Evolutionary conservation across 2,797 vertebrate species (phyloP).

Genomic region (Gymnopithys bicolor): DNA sequence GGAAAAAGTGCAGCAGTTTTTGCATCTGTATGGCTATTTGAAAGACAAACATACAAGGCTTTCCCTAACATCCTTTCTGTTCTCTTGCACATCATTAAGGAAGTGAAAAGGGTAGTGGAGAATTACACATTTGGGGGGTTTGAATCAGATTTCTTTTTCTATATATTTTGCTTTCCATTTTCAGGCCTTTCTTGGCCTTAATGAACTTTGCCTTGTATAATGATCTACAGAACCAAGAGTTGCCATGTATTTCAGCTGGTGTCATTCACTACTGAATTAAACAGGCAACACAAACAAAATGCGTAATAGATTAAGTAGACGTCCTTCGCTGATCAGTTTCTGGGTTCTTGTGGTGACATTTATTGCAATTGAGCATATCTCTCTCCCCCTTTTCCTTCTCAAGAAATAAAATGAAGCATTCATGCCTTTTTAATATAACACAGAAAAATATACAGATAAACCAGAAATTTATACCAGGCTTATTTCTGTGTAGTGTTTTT

Average conservation of each 20-base stretch:
- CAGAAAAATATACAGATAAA: not conserved
- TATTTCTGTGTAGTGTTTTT: not conserved
- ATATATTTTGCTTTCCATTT: not conserved
- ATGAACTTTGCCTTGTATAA: not conserved
- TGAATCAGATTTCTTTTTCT: not conserved
- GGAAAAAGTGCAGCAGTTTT: not conserved
- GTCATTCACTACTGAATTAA: not conserved
- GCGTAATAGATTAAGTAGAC: not conserved
- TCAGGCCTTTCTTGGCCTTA: not conserved
- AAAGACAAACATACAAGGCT: not conserved
- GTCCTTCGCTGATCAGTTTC: not conserved
- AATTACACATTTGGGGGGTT: not conserved
- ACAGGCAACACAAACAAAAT: not conserved
- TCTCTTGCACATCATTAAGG: not conserved
- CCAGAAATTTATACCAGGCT: not conserved
- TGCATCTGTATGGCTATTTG: not conserved
- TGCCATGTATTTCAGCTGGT: not conserved
- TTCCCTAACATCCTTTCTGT: not conserved
- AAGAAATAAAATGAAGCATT: not conserved
- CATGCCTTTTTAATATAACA: not conserved
- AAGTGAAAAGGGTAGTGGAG: not conserved
- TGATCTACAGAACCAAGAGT: not conserved
- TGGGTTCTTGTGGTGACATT: not conserved
- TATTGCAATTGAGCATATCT: not conserved
- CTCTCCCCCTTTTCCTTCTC: not conserved